Conservation (phyloP, 2,888 invertebrate genomes). For the Disparrhopalites patrizii region DNA sequence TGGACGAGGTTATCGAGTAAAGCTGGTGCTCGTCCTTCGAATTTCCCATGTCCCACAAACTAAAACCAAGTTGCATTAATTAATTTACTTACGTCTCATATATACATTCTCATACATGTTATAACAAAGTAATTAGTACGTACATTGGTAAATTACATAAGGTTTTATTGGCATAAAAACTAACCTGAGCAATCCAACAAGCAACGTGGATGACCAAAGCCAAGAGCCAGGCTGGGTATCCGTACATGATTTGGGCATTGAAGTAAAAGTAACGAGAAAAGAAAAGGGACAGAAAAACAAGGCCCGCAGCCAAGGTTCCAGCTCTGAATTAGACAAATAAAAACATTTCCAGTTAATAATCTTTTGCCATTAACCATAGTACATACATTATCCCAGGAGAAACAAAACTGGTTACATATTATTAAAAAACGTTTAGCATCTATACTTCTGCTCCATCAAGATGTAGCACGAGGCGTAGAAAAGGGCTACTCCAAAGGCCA, state of each 20-base stretch:
- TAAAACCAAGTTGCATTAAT: constrained; percentile 21
- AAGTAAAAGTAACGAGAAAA: constrained; percentile 39
- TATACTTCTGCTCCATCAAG: constrained; percentile 43
- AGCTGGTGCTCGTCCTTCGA: constrained; percentile 48
- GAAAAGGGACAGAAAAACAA: constrained; percentile 39
- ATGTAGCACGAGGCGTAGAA: constrained; percentile 43
- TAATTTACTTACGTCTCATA: background rate
- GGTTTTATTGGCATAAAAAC: background rate
- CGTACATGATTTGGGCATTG: constrained; percentile 27
- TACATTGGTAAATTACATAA: background rate
- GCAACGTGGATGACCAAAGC: constrained; percentile 34
- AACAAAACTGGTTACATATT: background rate
- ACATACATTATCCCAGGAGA: no score
- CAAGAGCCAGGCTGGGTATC: constrained; percentile 41
- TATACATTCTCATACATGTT: background rate
- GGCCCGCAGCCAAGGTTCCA: constrained; percentile 40
- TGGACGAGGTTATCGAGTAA: constrained; percentile 47
- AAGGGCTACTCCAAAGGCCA: constrained; percentile 35
- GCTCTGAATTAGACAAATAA: constrained; percentile 19
- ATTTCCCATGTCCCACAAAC: constrained; percentile 48
- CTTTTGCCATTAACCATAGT: background rate
- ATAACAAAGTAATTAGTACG: background rate
- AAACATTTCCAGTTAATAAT: background rate
- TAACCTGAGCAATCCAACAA: constrained; percentile 45
- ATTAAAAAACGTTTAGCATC: background rate